A percentile compares a stretch with the other conserved stretches of the same genome.
These are phyloP conservation scores for Trochalopteron elliotii DNA, from an alignment of 2,113 vertebrate genomes.

Conservation along the genomic window DNA sequence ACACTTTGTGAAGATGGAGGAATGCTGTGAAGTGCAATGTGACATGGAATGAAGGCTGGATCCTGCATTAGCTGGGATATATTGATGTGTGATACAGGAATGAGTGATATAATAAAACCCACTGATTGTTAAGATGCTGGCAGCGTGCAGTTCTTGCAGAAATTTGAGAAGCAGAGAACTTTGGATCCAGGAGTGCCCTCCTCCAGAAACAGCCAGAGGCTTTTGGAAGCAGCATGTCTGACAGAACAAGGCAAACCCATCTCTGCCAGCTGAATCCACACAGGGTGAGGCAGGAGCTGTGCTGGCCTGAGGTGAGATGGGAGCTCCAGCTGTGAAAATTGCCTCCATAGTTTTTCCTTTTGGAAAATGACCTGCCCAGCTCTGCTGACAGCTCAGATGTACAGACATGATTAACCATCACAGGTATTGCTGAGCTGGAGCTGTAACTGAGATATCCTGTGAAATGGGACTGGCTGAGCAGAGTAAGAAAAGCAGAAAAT, in stretches of 20 bases:
- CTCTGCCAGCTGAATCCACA: not conserved
- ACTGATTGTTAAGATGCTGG: not conserved
- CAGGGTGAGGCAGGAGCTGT: not conserved
- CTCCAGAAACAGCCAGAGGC: not conserved
- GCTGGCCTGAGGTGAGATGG: not conserved
- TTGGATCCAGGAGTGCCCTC: not conserved
- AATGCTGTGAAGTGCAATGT: not conserved
- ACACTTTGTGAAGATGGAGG: not conserved
- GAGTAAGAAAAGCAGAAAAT: not conserved
- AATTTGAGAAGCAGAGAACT: not conserved
- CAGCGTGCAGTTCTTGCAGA: not conserved
- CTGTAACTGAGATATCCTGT: not conserved
- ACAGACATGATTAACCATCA: not conserved
- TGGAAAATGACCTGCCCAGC: not conserved
- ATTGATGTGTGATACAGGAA: not conserved
- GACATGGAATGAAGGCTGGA: not conserved
- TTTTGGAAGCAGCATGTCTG: not conserved
- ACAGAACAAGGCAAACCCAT: not conserved
- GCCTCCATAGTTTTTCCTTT: not conserved
- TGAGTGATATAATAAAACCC: not conserved
- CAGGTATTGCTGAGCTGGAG: not conserved
- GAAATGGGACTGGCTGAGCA: not conserved
- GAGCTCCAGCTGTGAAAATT: constrained; percentile 5
- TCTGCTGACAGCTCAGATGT: not conserved
- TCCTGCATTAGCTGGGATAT: not conserved